Conservation (phyloP, 2,113 vertebrate genomes). For the Morone saxatilis region DNA sequence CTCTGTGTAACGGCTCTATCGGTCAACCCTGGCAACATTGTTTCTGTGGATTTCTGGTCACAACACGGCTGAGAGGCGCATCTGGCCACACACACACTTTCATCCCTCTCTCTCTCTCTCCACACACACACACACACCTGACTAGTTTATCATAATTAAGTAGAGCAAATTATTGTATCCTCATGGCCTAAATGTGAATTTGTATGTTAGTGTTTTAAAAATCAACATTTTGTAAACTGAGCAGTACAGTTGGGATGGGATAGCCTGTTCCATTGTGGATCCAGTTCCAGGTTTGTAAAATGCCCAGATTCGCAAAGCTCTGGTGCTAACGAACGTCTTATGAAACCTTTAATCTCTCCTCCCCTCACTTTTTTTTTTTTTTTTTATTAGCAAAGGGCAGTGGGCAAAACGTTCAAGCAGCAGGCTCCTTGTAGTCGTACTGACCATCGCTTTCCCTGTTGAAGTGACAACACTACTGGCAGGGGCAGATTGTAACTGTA, state of each 20-base stretch:
- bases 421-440: neutral
- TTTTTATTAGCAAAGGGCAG: neutral
- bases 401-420: neutral
- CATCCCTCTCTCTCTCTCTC: too few species aligned
- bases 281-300: slow-evolving; percentile 46
- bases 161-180: neutral
- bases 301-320: neutral
- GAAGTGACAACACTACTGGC: neutral
- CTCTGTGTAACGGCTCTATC: too few species aligned
- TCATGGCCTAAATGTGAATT: neutral
- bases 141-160: neutral
- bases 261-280: neutral
- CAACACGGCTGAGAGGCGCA: too few species aligned
- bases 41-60: too few species aligned
- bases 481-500: neutral
- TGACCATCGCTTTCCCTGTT: neutral
- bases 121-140: too few species aligned
- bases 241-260: neutral
- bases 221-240: neutral
- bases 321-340: neutral
- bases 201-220: neutral
- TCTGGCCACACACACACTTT: too few species aligned
- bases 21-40: too few species aligned
- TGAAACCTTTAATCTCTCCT: slow-evolving; percentile 30
- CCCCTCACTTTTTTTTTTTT: neutral